phyloP scores from a whole-genome alignment of 2,888 invertebrate species.

The Parnassius mnemosyne region DNA sequence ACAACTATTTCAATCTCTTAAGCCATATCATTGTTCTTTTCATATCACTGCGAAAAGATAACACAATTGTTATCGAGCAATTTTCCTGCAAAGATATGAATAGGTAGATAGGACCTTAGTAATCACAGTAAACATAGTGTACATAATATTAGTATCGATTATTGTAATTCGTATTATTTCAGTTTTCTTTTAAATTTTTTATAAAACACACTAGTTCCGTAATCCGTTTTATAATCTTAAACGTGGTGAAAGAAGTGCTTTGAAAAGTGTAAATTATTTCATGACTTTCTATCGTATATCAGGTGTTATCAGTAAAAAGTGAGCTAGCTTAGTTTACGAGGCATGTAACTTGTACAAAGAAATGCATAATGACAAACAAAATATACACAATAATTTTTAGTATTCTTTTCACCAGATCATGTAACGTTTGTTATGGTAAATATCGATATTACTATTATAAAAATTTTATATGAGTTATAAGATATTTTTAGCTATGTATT shows the following conservation, averaged over 20 bases:
- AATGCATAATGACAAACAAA: not conserved
- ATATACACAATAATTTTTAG: not conserved
- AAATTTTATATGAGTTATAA: not conserved
- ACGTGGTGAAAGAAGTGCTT: not conserved
- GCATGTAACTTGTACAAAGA: not conserved
- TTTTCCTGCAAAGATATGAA: conserved; percentile 64
- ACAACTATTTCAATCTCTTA: not conserved
- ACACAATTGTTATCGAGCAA: conserved; percentile 50
- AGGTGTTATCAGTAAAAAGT: not conserved
- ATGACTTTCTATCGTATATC: not conserved
- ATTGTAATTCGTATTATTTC: conserved; percentile 38
- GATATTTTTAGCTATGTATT: not conserved
- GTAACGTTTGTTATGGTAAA: not conserved
- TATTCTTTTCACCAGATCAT: not conserved
- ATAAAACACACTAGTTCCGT: conserved; percentile 39
- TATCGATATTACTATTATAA: not conserved
- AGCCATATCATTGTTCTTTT: conserved; percentile 1
- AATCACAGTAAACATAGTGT: conserved; percentile 35
- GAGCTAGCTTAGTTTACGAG: not conserved
- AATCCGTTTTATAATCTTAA: conserved; percentile 1
- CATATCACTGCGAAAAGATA: conserved; percentile 32
- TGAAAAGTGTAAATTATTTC: not conserved
- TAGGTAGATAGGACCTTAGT: conserved; percentile 48
- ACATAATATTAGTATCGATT: conserved; percentile 32
- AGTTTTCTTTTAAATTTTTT: conserved; percentile 46